A percentile compares a stretch with the other conserved stretches of the same genome.
These are phyloP conservation scores for Trachymyrmex septentrionalis DNA, from an alignment of 1,140 invertebrate genomes.

Conservation along the genomic window DNA sequence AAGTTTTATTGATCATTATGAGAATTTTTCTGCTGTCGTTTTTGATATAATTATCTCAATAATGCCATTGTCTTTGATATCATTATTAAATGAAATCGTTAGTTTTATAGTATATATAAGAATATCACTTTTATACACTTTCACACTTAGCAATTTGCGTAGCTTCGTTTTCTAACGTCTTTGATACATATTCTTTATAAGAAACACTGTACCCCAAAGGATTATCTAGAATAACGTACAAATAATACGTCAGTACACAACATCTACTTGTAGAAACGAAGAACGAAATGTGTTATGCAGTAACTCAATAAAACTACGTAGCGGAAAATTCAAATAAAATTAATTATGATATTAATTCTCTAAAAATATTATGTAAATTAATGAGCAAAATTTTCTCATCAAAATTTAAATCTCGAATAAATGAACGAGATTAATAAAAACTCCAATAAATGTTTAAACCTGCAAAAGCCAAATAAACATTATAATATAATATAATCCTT, in stretches of 20 bases:
- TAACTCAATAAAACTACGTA: neutral
- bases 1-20: neutral
- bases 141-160: neutral
- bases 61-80: neutral
- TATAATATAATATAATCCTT: neutral
- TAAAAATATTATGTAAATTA: neutral
- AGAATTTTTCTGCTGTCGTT: neutral
- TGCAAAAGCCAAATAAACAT: neutral
- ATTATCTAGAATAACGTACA: conserved; percentile 7
- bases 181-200: neutral
- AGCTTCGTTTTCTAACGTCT: neutral
- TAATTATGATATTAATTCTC: neutral
- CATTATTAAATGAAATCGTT: neutral
- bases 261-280: neutral
- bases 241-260: neutral
- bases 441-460: conserved; percentile 13
- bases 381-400: neutral
- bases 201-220: neutral
- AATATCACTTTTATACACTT: neutral
- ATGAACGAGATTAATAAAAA: conserved; percentile 20
- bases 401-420: conserved; percentile 5
- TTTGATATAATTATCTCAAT: neutral
- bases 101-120: neutral
- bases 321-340: neutral
- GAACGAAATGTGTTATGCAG: neutral